These are phyloP conservation scores for Tiphia femorata DNA, from an alignment of 2,888 invertebrate genomes.

Conservation along the genomic window DNA sequence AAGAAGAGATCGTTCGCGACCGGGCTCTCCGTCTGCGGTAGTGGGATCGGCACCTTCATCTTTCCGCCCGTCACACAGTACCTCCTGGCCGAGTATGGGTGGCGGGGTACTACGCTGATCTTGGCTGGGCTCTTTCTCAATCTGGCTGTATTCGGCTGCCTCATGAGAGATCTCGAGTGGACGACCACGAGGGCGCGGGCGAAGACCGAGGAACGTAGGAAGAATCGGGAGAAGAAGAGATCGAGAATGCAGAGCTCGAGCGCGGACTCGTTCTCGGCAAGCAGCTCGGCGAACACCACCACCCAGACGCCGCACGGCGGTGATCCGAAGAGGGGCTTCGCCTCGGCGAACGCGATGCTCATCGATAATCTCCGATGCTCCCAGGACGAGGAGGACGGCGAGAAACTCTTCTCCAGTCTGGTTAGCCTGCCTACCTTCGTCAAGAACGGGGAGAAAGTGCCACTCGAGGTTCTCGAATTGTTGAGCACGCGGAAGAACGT, in stretches of 20 bases:
- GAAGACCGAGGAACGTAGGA: slow-evolving; percentile 75
- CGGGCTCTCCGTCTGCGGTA: slow-evolving; percentile 88
- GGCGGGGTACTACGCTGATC: slow-evolving; percentile 87
- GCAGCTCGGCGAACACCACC: slow-evolving; percentile 76
- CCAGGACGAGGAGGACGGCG: slow-evolving; percentile 61
- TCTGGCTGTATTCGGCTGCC: slow-evolving; percentile 83
- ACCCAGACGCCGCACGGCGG: slow-evolving; percentile 68
- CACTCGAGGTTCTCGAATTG: slow-evolving; percentile 81
- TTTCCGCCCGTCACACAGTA: slow-evolving; percentile 85
- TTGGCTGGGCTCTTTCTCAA: slow-evolving; percentile 85
- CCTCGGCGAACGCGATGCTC: slow-evolving; percentile 68
- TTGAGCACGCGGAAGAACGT: slow-evolving; percentile 79
- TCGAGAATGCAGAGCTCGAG: slow-evolving; percentile 75
- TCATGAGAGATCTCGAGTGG: slow-evolving; percentile 85
- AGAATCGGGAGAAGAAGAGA: slow-evolving; percentile 73
- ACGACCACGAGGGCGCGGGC: slow-evolving; percentile 75
- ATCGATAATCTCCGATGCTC: slow-evolving; percentile 51
- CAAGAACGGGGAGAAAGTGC: slow-evolving; percentile 82
- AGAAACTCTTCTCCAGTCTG: slow-evolving; percentile 81
- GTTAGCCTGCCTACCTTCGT: slow-evolving; percentile 89
- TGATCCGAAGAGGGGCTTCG: slow-evolving; percentile 54
- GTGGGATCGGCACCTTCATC: slow-evolving; percentile 89
- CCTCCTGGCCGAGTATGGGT: slow-evolving; percentile 82
- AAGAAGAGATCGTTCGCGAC: slow-evolving; percentile 87
- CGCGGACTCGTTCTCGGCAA: slow-evolving; percentile 79